Conservation (phyloP, 2,797 vertebrate genomes). For the Podarcis siculus region DNA sequence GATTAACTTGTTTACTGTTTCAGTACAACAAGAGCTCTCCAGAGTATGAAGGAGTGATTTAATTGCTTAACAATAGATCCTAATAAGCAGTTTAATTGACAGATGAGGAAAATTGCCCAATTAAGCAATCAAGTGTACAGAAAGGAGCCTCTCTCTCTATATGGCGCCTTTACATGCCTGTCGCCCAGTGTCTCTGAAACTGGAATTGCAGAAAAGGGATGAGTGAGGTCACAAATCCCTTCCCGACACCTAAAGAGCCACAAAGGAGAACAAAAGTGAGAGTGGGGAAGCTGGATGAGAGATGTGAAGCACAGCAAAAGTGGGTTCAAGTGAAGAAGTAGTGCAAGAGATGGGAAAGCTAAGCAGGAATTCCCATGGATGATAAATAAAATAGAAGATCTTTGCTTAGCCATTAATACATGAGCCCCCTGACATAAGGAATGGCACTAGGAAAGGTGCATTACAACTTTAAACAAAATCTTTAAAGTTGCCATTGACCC, state of each 20-base stretch:
- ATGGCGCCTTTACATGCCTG: background rate
- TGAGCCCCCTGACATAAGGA: background rate
- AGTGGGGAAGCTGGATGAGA: background rate
- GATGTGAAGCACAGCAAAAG: background rate
- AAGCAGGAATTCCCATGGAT: background rate
- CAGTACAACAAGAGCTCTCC: background rate
- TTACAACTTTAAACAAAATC: background rate
- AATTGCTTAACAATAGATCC: slow-evolving; percentile 25
- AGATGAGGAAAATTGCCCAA: slow-evolving; percentile 12
- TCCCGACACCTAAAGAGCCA: background rate
- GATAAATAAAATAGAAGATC: background rate
- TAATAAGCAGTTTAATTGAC: slow-evolving; percentile 17
- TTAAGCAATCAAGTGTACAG: slow-evolving; percentile 21
- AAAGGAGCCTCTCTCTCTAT: background rate
- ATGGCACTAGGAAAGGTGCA: background rate
- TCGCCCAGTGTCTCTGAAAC: background rate
- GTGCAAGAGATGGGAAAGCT: too few relatives aligned
- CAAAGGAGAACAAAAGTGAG: background rate
- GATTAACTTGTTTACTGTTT: slow-evolving; percentile 18
- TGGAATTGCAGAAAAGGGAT: background rate
- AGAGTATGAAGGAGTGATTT: background rate
- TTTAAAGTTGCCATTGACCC: background rate
- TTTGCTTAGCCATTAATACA: background rate
- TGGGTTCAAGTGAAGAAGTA: background rate
- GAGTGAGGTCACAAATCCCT: background rate